These are phyloP conservation scores for Tringa solitaria DNA, from an alignment of 2,113 vertebrate species.

Conservation along the genomic window DNA sequence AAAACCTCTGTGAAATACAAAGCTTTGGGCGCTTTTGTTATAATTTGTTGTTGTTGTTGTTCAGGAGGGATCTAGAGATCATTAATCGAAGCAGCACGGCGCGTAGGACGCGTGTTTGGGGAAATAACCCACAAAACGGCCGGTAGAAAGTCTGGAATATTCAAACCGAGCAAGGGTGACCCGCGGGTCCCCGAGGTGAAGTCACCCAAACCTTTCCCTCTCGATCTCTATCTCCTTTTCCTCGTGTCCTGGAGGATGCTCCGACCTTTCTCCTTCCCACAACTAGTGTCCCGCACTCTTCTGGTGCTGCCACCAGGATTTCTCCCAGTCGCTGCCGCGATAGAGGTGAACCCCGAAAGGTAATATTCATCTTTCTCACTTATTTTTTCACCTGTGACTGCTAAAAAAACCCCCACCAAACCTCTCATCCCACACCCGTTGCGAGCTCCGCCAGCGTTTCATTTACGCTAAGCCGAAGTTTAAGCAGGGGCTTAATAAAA, in stretches of 20 bases:
- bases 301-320: not conserved
- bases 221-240: not conserved
- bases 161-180: not conserved
- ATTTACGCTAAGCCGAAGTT: not conserved
- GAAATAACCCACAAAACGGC: not conserved
- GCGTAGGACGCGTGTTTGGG: fast-evolving
- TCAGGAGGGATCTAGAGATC: not conserved
- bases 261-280: not conserved
- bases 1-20: constrained; percentile 40
- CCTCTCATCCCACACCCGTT: not conserved
- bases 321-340: not conserved
- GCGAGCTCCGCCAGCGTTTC: not conserved
- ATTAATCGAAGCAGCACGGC: not conserved
- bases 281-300: not conserved
- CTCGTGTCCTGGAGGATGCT: not conserved
- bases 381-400: not conserved
- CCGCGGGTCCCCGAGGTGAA: not conserved
- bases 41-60: not conserved
- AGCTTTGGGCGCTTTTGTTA: not conserved
- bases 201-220: not conserved
- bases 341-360: not conserved
- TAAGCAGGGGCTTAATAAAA: not conserved
- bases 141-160: not conserved
- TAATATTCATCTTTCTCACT: not conserved
- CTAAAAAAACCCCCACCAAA: not conserved